phyloP scores from a whole-genome alignment of 1,140 invertebrate genomes.

The Pectinophora gossypiella region DNA sequence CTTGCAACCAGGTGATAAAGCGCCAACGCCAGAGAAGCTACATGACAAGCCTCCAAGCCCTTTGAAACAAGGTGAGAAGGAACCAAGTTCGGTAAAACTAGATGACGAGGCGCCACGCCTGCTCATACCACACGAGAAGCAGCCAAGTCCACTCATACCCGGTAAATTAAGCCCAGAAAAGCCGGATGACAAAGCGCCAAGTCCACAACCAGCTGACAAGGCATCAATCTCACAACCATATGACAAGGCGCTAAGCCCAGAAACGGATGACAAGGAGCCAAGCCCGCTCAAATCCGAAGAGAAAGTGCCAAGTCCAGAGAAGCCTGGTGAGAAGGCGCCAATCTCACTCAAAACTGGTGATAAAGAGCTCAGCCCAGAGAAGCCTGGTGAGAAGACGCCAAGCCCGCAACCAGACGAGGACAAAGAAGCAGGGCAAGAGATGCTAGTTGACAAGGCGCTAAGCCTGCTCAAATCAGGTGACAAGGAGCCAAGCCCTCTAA shows the following conservation, averaged over 20 bases:
- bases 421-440: conserved; percentile 5
- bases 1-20: no score
- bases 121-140: not conserved
- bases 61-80: not conserved
- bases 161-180: not conserved
- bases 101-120: not conserved
- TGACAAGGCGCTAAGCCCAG: conserved; percentile 7
- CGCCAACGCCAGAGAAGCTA: not conserved
- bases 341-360: conserved; percentile 1
- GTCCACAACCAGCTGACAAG: conserved; percentile 5
- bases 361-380: not conserved
- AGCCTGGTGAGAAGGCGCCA: not conserved
- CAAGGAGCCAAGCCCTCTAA: conserved; percentile 13
- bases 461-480: not conserved
- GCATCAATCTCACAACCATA: conserved; percentile 7
- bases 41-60: not conserved
- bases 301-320: not conserved
- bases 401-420: not conserved
- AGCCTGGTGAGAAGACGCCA: not conserved
- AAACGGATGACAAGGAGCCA: conserved; percentile 5
- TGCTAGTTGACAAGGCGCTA: conserved; percentile 1
- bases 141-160: not conserved
- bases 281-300: conserved; percentile 6
- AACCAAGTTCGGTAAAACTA: not conserved
- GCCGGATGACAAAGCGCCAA: conserved; percentile 8